phyloP scores from a whole-genome alignment of 2,113 vertebrate genomes.

The Nerophis lumbriciformis region DNA sequence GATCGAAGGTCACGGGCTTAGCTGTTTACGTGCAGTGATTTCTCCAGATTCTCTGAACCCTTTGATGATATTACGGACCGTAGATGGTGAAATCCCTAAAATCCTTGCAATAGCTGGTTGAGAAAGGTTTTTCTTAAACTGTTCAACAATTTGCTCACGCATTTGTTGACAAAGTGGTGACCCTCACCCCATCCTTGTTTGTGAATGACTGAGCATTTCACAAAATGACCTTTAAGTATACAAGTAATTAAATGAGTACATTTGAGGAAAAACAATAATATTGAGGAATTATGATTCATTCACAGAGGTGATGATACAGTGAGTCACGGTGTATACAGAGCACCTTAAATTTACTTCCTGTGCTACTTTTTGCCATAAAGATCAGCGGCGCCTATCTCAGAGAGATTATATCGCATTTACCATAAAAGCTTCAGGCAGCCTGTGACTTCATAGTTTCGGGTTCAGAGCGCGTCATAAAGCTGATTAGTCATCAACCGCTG shows the following conservation, averaged over 20 bases:
- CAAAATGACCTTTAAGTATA: not conserved
- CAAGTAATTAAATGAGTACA: not conserved
- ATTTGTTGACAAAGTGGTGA: no score
- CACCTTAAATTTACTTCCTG: not conserved
- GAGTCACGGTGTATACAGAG: not conserved
- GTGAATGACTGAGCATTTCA: no score
- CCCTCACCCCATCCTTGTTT: no score
- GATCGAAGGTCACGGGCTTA: no score
- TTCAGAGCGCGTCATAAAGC: not conserved
- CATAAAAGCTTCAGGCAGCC: conserved; percentile 29
- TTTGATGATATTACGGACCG: no score
- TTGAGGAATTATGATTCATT: not conserved
- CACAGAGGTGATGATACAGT: not conserved
- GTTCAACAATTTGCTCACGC: no score
- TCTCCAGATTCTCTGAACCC: no score
- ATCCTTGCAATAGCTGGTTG: no score
- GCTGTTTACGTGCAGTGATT: no score
- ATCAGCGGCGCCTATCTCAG: not conserved
- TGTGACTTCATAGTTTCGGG: conserved; percentile 38
- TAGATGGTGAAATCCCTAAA: no score
- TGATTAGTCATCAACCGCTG: conserved; percentile 1
- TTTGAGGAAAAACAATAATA: not conserved
- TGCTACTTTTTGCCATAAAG: conserved; percentile 16
- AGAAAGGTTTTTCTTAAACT: no score
- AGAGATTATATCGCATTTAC: conserved; percentile 32